Evolutionary conservation across 2,113 vertebrate species (phyloP), one percentile per base, ranked within the genome.

Genomic region (Pteropus alecto): DNA sequence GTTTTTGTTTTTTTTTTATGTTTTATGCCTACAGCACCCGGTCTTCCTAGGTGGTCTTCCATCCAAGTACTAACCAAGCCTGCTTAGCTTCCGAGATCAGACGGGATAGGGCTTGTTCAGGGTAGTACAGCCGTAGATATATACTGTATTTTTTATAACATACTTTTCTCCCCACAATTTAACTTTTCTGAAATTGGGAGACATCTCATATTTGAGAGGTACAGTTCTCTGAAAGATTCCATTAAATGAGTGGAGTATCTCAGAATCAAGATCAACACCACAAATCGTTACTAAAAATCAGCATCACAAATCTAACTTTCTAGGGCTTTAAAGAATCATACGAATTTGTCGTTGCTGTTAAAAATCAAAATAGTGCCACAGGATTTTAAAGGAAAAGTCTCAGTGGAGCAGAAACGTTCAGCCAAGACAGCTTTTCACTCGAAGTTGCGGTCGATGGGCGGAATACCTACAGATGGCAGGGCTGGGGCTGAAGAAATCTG

Each of bases 141-240:
- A 7, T 24, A 28, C 24, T 24, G 1, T 7, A 76, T 81, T 92
- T 95, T 73, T 94, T 92, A 46, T 68, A 54, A 56, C 1, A 24
- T 61, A 30, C 8, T 58, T 78, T 82, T 35, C 7, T 12, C 26
- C 48, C 28, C 14, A 56, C 12, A 86, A 67, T 38, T 88, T 92
- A 68, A 79, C 48, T 84, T 94, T 94, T 79, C 92, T 74, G 56
- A 92, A 97, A 74, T 51, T 90, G 26, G 38, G 24, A 76, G 58
- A 7, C 19, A 35, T 10, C 67, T 84, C 65, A 35, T 82, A 48
- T 77, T 61, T 68, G 35, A 91, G 87, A 93, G 16, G 28, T 28
- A 38, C 46, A 43, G 7, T 78, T 87, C 46, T 15, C 35, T 6
- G 33, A 48, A 90, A 18, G 14, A 71, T 87, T 35, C 33, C 54